phyloP scores from a whole-genome alignment of 2,797 vertebrate genomes.

The Coranthus polyacanthus region DNA sequence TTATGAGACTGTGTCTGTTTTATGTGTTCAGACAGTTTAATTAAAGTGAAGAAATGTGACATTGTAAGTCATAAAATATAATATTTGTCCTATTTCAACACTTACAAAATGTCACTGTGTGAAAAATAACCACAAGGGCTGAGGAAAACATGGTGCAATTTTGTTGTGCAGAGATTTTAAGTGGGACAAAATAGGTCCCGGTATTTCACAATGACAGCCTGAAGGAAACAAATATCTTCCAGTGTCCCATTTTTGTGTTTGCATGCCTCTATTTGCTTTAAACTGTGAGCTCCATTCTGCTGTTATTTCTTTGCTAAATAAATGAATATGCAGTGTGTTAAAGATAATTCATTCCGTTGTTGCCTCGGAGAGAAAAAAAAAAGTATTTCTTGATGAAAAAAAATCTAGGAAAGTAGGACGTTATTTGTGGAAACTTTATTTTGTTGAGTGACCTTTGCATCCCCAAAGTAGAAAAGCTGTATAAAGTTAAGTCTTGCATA shows the following conservation, averaged over 20 bases:
- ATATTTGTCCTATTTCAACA: constrained; percentile 16
- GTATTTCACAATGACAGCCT: constrained; percentile 31
- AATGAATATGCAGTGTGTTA: neutral
- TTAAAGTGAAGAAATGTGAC: constrained; percentile 23
- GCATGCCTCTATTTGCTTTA: constrained; percentile 2
- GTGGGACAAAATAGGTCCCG: neutral
- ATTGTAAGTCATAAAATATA: constrained; percentile 11
- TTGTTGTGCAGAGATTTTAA: neutral
- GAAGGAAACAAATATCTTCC: constrained; percentile 35
- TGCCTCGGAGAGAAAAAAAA: neutral
- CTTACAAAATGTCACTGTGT: constrained; percentile 12
- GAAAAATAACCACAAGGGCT: constrained; percentile 24
- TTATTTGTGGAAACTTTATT: neutral
- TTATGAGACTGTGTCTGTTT: constrained; percentile 27
- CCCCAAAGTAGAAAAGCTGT: constrained; percentile 7
- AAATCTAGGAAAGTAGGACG: no score
- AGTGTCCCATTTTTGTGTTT: constrained; percentile 10
- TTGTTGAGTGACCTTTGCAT: constrained; percentile 20
- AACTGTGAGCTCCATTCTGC: neutral
- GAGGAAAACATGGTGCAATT: neutral
- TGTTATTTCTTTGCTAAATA: neutral
- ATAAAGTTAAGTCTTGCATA: constrained; percentile 31
- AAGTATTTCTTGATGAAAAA: neutral
- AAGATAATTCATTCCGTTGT: neutral
- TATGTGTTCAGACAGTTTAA: constrained; percentile 20